Conservation (phyloP, 2,888 invertebrate genomes). For the Priocnemis perturbator region DNA sequence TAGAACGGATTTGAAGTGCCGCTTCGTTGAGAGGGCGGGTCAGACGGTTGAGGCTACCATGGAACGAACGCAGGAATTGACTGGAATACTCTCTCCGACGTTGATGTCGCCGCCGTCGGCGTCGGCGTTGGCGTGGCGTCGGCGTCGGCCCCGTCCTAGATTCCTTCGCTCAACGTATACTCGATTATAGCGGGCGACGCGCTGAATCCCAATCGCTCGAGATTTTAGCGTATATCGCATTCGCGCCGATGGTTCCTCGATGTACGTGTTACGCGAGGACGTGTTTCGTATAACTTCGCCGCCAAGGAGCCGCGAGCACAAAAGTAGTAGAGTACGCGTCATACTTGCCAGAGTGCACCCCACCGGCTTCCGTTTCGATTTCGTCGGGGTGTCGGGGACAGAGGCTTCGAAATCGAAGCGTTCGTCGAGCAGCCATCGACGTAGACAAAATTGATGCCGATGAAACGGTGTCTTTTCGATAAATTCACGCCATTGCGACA, state of each 20-base stretch:
- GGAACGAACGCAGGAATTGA: slow-evolving; percentile 24
- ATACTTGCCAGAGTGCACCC: neutral
- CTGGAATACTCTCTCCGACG: slow-evolving; percentile 30
- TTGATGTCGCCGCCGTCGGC: slow-evolving; percentile 17
- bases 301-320: slow-evolving; percentile 23
- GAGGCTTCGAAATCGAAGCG: neutral
- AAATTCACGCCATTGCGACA: neutral
- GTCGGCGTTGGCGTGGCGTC: slow-evolving; percentile 35
- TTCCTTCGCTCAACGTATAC: slow-evolving; percentile 48
- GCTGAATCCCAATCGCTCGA: slow-evolving; percentile 60
- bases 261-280: slow-evolving; percentile 50
- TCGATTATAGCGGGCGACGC: slow-evolving; percentile 57
- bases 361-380: neutral
- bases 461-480: neutral
- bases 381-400: neutral
- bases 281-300: slow-evolving; percentile 51
- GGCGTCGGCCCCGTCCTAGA: slow-evolving; percentile 30
- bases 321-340: slow-evolving; percentile 9
- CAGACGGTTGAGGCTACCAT: slow-evolving; percentile 13
- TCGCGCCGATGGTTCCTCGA: slow-evolving; percentile 43
- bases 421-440: neutral
- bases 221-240: slow-evolving; percentile 53
- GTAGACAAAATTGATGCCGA: too few relatives aligned
- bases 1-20: too few relatives aligned
- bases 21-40: too few relatives aligned